phyloP scores from a whole-genome alignment of 92 coral and sea anemone species.

The Paragorgia papillata region DNA sequence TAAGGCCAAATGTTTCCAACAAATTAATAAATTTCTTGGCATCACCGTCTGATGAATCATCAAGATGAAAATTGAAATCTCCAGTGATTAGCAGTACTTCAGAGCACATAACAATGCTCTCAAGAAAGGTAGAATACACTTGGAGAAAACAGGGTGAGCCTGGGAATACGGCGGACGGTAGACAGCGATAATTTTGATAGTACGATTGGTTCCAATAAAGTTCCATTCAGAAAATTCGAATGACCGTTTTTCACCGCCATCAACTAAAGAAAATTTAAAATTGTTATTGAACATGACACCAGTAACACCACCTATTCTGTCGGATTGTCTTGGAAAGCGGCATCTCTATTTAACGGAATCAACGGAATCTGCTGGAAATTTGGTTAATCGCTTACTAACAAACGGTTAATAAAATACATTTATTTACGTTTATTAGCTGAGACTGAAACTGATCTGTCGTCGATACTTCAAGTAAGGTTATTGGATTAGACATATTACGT shows the following conservation, averaged over 20 bases:
- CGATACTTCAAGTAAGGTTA: too few species aligned
- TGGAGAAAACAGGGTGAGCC: conserved; percentile 10
- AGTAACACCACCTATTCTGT: conserved; percentile 19
- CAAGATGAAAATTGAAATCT: conserved; percentile 13
- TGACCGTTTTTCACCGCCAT: conserved; percentile 22
- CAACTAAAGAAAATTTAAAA: neutral
- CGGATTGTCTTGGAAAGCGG: conserved; percentile 27
- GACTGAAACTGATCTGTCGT: too few species aligned
- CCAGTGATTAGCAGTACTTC: conserved; percentile 3
- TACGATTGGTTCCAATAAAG: neutral
- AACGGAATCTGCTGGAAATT: too few species aligned
- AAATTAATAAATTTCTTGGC: neutral
- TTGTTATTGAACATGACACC: conserved; percentile 7
- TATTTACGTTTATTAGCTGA: too few species aligned
- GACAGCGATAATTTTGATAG: neutral
- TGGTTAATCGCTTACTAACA: too few species aligned
- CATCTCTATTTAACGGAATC: too few species aligned
- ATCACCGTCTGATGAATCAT: neutral
- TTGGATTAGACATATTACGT: too few species aligned
- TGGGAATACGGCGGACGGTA: neutral
- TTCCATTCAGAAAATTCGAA: conserved; percentile 22
- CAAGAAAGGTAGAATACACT: neutral
- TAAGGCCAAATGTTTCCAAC: conserved; percentile 3
- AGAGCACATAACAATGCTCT: conserved; percentile 8
- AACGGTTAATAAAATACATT: too few species aligned